Evolutionary conservation across 2,888 invertebrate genomes (phyloP).

Genomic region (Gryllus longicercus): DNA sequence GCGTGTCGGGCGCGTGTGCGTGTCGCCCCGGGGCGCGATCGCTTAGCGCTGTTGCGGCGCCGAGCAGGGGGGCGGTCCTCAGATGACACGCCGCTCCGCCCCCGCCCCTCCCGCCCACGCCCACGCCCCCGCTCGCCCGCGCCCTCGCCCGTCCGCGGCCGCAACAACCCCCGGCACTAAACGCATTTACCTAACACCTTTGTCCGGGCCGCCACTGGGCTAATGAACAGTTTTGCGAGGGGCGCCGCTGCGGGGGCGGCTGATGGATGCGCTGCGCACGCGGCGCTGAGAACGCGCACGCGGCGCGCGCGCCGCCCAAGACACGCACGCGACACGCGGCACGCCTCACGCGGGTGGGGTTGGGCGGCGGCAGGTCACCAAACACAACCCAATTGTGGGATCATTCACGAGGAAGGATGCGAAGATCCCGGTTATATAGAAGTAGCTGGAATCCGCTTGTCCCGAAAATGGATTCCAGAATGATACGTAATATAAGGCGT

Average conservation of each 20-base stretch:
- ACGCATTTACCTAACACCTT: conserved; percentile 17
- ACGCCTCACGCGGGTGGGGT: too few relatives aligned
- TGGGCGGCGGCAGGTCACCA: too few relatives aligned
- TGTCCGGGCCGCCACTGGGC: background rate
- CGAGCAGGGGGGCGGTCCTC: background rate
- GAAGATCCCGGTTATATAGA: too few relatives aligned
- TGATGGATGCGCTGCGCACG: conserved; percentile 5
- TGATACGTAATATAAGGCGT: too few relatives aligned
- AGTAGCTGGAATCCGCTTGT: too few relatives aligned
- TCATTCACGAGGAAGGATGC: too few relatives aligned
- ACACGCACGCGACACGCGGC: too few relatives aligned
- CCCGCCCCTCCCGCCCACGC: background rate
- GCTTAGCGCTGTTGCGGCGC: background rate
- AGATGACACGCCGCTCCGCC: background rate
- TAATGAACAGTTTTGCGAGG: conserved; percentile 17
- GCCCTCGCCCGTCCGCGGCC: background rate
- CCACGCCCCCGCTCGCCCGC: background rate
- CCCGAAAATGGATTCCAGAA: too few relatives aligned
- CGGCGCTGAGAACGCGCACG: conserved; percentile 9
- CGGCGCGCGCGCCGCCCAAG: background rate
- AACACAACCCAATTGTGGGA: too few relatives aligned
- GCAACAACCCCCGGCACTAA: conserved; percentile 17
- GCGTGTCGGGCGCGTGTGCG: background rate
- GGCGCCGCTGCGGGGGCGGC: conserved; percentile 8
- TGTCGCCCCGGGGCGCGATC: background rate